Evolutionary conservation across 2,797 vertebrate species (phyloP).

Genomic region (Bovichtus diacanthus): DNA sequence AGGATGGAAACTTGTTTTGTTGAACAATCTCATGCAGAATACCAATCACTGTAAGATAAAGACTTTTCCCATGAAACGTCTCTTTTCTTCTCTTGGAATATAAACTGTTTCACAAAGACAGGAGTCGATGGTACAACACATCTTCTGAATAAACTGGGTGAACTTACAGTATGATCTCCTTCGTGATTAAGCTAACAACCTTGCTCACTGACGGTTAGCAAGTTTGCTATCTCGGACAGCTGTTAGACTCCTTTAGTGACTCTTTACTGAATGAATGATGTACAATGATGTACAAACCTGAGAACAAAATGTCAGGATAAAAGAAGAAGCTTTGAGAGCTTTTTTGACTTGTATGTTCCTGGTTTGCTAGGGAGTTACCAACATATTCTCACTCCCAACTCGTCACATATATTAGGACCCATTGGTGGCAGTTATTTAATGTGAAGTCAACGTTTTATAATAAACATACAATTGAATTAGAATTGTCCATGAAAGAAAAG

Average conservation of each 20-base stretch:
- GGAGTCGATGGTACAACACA: background rate
- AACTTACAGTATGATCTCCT: background rate
- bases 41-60: conserved; percentile 50
- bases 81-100: background rate
- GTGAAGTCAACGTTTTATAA: too few species aligned
- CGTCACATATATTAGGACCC: too few species aligned
- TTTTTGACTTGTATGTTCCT: background rate
- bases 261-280: background rate
- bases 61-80: conserved; percentile 32
- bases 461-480: too few species aligned
- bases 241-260: too few species aligned
- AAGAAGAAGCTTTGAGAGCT: background rate
- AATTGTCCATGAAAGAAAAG: too few species aligned
- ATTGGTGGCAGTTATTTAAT: too few species aligned
- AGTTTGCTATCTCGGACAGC: background rate
- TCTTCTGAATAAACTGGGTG: background rate
- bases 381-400: too few species aligned
- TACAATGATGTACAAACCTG: background rate
- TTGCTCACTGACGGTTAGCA: background rate
- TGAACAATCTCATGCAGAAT: conserved; percentile 52
- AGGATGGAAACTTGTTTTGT: conserved; percentile 54
- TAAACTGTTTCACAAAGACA: background rate
- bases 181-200: background rate
- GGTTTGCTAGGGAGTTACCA: background rate
- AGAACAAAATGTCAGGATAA: background rate